A percentile compares a stretch with the other conserved stretches of the same genome.
Evolutionary conservation across 2,888 invertebrate species (phyloP).

Genomic region (Cantharis nigra): DNA sequence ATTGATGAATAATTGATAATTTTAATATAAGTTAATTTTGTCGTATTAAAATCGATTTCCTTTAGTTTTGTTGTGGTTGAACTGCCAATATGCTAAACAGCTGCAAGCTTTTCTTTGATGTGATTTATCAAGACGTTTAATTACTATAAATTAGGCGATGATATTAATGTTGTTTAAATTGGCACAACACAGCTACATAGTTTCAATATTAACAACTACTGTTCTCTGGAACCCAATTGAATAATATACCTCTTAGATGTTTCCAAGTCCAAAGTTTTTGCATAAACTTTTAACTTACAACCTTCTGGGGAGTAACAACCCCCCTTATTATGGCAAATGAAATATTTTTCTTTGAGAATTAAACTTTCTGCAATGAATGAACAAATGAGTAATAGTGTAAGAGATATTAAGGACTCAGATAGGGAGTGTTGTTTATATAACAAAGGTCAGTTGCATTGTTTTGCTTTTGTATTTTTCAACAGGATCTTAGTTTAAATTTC

Average conservation of each 20-base stretch:
- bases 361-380: background rate
- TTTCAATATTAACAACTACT: background rate
- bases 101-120: background rate
- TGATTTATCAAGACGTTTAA: background rate
- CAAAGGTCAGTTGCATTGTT: background rate
- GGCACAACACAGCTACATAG: background rate
- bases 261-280: background rate
- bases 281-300: background rate
- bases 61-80: background rate
- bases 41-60: background rate
- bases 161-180: background rate
- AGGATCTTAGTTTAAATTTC: background rate
- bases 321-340: background rate
- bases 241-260: background rate
- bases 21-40: background rate
- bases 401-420: background rate
- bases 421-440: background rate
- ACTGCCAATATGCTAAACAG: background rate
- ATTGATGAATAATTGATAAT: background rate
- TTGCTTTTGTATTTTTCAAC: background rate
- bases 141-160: background rate
- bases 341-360: background rate
- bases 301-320: background rate
- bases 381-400: background rate
- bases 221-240: background rate